These are phyloP conservation scores for Furnarius figulus DNA, from an alignment of 2,113 vertebrate species.

Conservation along the genomic window DNA sequence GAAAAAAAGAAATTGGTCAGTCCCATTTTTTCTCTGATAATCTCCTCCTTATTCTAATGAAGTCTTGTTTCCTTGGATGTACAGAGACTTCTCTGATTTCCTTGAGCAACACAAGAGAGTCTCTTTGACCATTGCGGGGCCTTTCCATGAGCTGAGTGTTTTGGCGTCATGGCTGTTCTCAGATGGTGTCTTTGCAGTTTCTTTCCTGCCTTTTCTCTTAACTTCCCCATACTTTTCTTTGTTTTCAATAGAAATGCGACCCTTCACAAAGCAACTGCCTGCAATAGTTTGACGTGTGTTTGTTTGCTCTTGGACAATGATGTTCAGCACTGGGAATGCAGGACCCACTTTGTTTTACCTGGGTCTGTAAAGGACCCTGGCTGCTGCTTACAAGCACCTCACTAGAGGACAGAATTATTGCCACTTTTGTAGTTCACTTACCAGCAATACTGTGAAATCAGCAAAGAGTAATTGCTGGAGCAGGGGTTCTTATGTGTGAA, in stretches of 20 bases:
- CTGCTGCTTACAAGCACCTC: background rate
- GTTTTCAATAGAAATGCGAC: background rate
- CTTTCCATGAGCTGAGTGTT: background rate
- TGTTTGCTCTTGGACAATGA: background rate
- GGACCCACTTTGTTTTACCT: background rate
- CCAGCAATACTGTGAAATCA: background rate
- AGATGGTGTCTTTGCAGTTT: background rate
- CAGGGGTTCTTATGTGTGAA: background rate
- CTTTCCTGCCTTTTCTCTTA: background rate
- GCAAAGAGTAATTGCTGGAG: background rate
- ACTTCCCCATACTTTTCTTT: background rate
- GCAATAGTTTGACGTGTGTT: rapidly evolving
- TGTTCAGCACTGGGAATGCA: background rate
- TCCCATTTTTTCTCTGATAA: background rate
- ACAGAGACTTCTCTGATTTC: background rate
- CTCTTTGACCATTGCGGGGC: background rate
- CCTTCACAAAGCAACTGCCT: background rate
- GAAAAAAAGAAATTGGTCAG: background rate
- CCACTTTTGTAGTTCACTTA: background rate
- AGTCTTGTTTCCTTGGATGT: background rate
- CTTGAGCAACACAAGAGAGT: background rate
- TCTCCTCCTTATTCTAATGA: background rate
- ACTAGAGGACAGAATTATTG: background rate
- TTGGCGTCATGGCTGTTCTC: background rate
- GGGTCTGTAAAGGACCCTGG: background rate